Conservation (phyloP, 1,140 invertebrate genomes). For the Ptiloglossa arizonensis region DNA sequence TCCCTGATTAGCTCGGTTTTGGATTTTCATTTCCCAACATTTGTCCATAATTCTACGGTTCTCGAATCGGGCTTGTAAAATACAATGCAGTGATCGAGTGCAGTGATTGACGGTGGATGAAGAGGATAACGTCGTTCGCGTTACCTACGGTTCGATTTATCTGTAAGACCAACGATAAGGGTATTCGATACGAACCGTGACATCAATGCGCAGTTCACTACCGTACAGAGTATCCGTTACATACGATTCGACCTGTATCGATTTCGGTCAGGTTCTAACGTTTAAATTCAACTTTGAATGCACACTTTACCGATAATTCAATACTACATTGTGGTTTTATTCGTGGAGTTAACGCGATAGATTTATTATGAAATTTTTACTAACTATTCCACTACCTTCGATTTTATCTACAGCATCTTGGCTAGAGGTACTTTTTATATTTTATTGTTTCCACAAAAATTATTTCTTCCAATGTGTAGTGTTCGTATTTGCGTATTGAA, state of each 20-base stretch:
- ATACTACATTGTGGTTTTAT: no score
- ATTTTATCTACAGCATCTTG: no score
- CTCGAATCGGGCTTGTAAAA: conserved; percentile 12
- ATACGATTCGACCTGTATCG: neutral
- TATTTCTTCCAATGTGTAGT: no score
- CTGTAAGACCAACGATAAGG: conserved; percentile 35
- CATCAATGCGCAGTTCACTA: conserved; percentile 62
- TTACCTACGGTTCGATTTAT: conserved; percentile 58
- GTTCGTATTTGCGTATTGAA: no score
- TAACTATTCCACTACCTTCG: no score
- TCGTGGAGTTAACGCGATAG: no score
- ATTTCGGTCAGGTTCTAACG: neutral
- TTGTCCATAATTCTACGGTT: conserved; percentile 1
- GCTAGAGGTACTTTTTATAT: no score
- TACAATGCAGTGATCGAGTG: conserved; percentile 32
- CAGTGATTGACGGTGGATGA: conserved; percentile 49
- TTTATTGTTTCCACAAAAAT: no score
- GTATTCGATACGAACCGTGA: conserved; percentile 26
- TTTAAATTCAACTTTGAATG: neutral
- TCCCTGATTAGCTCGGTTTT: no score
- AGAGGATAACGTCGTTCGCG: conserved; percentile 51
- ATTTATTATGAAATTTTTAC: no score
- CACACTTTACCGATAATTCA: neutral
- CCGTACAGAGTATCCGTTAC: neutral
- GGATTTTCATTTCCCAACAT: neutral